These are phyloP conservation scores for Polypterus senegalus DNA, from an alignment of 2,113 vertebrate genomes.

Conservation along the genomic window DNA sequence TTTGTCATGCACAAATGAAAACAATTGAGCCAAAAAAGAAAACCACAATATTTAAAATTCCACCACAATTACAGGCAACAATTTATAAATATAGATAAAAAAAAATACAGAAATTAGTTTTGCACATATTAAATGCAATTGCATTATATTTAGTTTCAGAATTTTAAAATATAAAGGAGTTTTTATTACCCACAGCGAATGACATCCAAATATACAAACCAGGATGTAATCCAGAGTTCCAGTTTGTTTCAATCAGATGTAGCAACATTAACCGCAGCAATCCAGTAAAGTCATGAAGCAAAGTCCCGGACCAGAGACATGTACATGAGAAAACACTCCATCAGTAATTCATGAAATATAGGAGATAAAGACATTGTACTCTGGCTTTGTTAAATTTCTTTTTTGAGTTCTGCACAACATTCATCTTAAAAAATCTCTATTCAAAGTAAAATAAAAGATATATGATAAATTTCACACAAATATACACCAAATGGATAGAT, in stretches of 20 bases:
- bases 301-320: slow-evolving; percentile 70
- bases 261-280: slow-evolving; percentile 57
- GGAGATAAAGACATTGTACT: not conserved
- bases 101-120: no score
- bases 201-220: slow-evolving; percentile 59
- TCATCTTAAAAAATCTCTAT: no score
- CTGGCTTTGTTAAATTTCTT: not conserved
- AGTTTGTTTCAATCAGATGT: slow-evolving; percentile 29
- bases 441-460: no score
- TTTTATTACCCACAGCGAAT: slow-evolving; percentile 39
- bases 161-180: not conserved
- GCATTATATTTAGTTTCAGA: no score
- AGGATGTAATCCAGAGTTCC: slow-evolving; percentile 41
- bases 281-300: slow-evolving; percentile 63
- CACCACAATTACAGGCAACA: slow-evolving; percentile 35
- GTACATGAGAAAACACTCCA: slow-evolving; percentile 78
- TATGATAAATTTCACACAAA: no score
- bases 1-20: no score
- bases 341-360: slow-evolving; percentile 84
- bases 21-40: no score
- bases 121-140: no score
- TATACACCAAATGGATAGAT: no score
- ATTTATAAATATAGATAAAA: slow-evolving; percentile 15
- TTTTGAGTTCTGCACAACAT: not conserved
- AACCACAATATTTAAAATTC: no score